Evolutionary conservation across 2,113 vertebrate genomes (phyloP), one percentile per base, ranked within the genome.

Genomic region (Edolisoma coerulescens): DNA sequence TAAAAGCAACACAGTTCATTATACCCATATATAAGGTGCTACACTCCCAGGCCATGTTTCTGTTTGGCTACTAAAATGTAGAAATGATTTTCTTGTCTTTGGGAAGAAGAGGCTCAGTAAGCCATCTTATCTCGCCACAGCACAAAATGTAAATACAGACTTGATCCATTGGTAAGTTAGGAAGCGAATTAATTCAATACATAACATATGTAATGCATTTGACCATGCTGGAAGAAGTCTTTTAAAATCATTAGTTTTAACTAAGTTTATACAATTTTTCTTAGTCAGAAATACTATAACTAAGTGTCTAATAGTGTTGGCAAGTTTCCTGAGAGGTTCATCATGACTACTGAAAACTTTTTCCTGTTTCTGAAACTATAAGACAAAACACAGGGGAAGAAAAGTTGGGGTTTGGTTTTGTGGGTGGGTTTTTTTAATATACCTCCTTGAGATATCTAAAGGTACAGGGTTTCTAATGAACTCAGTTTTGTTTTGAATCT

Each of bases 81-180:
- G 17, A 12, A 45, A 39, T 22, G 2, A 49, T 74, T 90, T 63
- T 41, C 8, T 26, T 71, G 16, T 49, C 32, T 53, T 71, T 65
- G 19, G 16, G 16, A 79, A 45, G 23, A 45, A 39, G 10, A 18
- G 61, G 5, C 2, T 78, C 35, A 74, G 16, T 49, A 54, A 84
- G 0, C 6, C 41, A 82, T 13, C 1, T 50, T 44, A 37, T 44
- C 19, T 53, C 0, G 0, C 9, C 1, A 0, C 57, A 9, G 24
- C 8, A 53, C 5, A 59, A 74, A 73, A 59, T 20, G 23, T 52
- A 60, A 74, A 82, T 45, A 23, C 32, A 68, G 10, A 64, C 0
- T 23, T 9, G 28, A 28, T 39, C 15, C 15, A 9, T 2, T 44
- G 7, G 7, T 67, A 84, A 68, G 2, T 32, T 32, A 70, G 11